Percentiles rank a stretch among this genome's conserved stretches.
Evolutionary conservation across 23 tunicate genomes (phyloP).

Genomic region (Halocynthia roretzi): DNA sequence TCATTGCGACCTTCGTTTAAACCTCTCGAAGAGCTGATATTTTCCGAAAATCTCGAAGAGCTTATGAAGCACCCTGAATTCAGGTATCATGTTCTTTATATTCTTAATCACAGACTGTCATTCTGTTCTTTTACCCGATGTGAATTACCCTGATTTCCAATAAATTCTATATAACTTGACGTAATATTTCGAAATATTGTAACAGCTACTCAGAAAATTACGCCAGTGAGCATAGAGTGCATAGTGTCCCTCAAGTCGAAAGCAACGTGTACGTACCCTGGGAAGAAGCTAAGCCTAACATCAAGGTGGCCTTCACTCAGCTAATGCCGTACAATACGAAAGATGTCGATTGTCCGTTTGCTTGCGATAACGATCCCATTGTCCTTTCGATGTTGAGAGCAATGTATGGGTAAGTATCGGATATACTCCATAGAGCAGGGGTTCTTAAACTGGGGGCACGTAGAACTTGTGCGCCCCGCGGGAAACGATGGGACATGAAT

Average conservation of each 20-base stretch:
- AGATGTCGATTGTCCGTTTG: slow-evolving; percentile 64
- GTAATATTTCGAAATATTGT: background rate
- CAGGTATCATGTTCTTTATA: slow-evolving; percentile 27
- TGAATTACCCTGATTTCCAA: no score
- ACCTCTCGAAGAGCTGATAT: slow-evolving; percentile 59
- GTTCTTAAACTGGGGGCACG: no score
- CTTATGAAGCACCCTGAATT: slow-evolving; percentile 76
- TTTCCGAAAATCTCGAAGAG: slow-evolving; percentile 26
- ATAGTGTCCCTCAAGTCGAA: background rate
- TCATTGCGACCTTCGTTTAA: slow-evolving; percentile 63
- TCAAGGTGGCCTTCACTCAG: slow-evolving; percentile 12
- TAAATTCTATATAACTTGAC: background rate
- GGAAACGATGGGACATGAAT: no score
- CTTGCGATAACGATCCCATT: slow-evolving; percentile 42
- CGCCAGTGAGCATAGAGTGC: slow-evolving; percentile 2
- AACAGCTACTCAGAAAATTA: slow-evolving; percentile 12
- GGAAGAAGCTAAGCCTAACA: slow-evolving; percentile 5
- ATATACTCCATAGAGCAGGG: no score
- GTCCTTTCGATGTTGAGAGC: slow-evolving; percentile 79
- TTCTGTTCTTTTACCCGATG: no score
- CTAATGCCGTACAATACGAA: slow-evolving; percentile 3
- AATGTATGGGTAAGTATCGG: slow-evolving; percentile 50
- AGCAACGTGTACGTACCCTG: slow-evolving; percentile 8
- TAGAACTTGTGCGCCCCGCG: no score
- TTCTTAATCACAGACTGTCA: background rate